Conservation (phyloP, 2,797 vertebrate genomes). For the Brotula barbata region DNA sequence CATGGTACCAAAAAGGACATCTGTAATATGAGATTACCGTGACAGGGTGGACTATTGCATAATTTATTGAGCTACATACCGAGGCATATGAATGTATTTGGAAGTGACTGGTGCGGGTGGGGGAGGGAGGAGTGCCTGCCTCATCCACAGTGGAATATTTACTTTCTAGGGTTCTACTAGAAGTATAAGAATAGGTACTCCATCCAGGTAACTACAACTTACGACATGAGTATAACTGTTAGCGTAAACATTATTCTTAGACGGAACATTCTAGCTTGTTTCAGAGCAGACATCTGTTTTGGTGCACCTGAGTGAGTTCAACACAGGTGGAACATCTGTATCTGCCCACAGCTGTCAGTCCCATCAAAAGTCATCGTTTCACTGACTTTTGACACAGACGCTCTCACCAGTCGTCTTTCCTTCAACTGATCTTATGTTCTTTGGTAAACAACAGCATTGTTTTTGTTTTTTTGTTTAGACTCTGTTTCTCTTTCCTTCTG, state of each 20-base stretch:
- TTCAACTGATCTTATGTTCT: constrained; percentile 10
- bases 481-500: no score
- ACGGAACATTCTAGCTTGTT: neutral
- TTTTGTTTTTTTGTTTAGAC: neutral
- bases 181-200: constrained; percentile 31
- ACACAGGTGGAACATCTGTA: constrained; percentile 8
- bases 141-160: constrained; percentile 37
- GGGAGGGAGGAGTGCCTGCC: constrained; percentile 27
- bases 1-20: constrained; percentile 31
- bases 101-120: constrained; percentile 33
- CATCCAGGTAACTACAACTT: constrained; percentile 15
- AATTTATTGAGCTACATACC: constrained; percentile 20
- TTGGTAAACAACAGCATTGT: neutral
- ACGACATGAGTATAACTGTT: neutral
- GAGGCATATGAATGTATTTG: constrained; percentile 48
- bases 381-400: constrained; percentile 8
- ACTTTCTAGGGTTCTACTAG: constrained; percentile 33
- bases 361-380: neutral
- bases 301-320: neutral
- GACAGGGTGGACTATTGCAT: constrained; percentile 16
- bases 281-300: neutral
- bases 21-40: constrained; percentile 34
- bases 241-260: neutral
- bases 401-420: neutral
- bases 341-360: constrained; percentile 8